phyloP scores from a whole-genome alignment of 2,888 invertebrate genomes.

The Drosophila anomelani region DNA sequence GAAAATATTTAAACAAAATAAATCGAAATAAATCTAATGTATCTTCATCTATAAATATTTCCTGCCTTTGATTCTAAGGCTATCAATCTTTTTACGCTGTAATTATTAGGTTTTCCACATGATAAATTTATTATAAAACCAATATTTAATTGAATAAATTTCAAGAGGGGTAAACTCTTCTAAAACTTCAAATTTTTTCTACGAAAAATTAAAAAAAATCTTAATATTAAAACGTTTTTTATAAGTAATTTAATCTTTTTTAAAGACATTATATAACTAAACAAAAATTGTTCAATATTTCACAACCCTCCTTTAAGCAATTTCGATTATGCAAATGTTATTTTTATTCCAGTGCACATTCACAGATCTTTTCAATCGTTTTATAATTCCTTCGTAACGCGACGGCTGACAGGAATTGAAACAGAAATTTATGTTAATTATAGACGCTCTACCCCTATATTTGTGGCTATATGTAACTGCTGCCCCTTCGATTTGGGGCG shows the following conservation, averaged over 20 bases:
- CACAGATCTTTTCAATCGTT: background rate
- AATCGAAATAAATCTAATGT: no score
- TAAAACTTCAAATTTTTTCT: no score
- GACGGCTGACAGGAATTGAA: conserved; percentile 8
- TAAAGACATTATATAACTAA: background rate
- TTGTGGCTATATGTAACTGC: conserved; percentile 10
- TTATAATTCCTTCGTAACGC: background rate
- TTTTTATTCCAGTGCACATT: background rate
- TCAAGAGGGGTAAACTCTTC: no score
- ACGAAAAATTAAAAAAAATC: no score
- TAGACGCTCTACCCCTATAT: conserved; percentile 1
- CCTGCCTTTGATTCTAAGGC: background rate
- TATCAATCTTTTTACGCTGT: fast-evolving
- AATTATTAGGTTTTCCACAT: background rate
- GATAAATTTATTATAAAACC: no score
- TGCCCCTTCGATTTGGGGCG: conserved; percentile 25
- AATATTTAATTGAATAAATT: no score
- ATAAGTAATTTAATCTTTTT: background rate
- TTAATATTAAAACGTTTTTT: no score
- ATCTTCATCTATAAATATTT: no score
- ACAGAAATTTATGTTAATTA: conserved; percentile 26
- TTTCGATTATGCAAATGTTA: background rate
- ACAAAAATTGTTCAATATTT: background rate
- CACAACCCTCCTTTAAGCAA: background rate
- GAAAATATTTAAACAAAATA: background rate